phyloP scores from a whole-genome alignment of 2,797 vertebrate genomes.

The Phoeniculus purpureus region DNA sequence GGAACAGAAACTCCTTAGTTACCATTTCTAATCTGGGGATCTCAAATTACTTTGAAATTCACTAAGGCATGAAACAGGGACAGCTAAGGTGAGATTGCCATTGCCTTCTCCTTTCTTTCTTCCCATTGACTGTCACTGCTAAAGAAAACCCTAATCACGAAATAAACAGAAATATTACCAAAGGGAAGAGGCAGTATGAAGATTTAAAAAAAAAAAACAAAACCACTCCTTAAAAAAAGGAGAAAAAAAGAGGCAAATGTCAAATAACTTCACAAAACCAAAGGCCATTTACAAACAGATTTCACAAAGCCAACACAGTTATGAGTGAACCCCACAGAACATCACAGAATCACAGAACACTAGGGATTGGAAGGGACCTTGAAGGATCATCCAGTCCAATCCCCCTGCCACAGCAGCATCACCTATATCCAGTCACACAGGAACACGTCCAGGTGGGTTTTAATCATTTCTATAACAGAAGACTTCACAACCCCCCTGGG shows the following conservation, averaged over 20 bases:
- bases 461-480: too few species aligned
- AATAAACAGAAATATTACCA: neutral
- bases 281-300: neutral
- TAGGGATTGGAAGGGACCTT: too few species aligned
- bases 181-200: neutral
- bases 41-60: slow-evolving; percentile 20
- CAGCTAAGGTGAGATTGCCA: neutral
- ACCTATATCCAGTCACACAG: too few species aligned
- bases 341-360: too few species aligned
- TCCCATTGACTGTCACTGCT: neutral
- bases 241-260: neutral
- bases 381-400: too few species aligned
- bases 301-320: neutral
- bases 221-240: too few species aligned
- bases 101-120: neutral
- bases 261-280: neutral
- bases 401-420: too few species aligned
- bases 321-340: neutral
- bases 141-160: neutral
- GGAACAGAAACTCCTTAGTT: neutral
- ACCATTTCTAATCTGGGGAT: slow-evolving; percentile 10
- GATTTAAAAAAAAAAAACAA: neutral
- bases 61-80: neutral
- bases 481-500: too few species aligned
- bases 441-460: too few species aligned